Evolutionary conservation across 2,113 vertebrate genomes (phyloP), one percentile per base, ranked within the genome.

Genomic region (Marmota flaviventris): DNA sequence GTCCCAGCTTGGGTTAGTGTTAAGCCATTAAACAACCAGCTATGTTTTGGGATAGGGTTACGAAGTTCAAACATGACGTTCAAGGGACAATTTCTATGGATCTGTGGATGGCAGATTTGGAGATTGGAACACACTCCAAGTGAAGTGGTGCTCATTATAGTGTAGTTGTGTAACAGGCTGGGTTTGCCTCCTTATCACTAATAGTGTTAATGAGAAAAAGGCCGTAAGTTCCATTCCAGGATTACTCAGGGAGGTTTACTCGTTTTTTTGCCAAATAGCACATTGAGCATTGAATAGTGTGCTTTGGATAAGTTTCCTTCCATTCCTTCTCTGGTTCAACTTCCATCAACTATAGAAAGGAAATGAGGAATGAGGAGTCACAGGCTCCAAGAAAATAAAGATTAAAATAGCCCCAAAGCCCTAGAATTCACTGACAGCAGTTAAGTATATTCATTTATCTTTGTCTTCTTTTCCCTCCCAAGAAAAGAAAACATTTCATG

Each of bases 371-470:
- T 32, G n/a, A 16, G 29, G 27, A 70, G 16, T 42, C 2, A 76
- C 22, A 79, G 70, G 69, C 29, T 51, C 32, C 14, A 88, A 69
- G 61, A 92, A 84, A 48, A 83, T 42, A 69, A 93, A 85, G 8
- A 92, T 12, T 24, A 72, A 89, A 85, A 86, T 87, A 9, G 11
- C 17, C 10, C 39, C 3, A 76, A 53, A 34, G 37, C 85, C 45
- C 51, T 87, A 87, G 76, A 77, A 25, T 67, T 94, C 83, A 65
- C 13, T 42, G 53, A 88, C 3, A 53, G n/a, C 85, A 96, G 53
- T 39, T 58, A 96, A 65, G 56, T 72, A 2, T 63, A 51, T 53
- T 75, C 75, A 70, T 89, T 76, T 87, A 88, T 61, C 83, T 96
- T 76, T 82, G 69, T 93, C 72, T 75, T 92, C 34, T 42, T 95